Conservation (phyloP, 2,888 invertebrate species). For the Kuschelorhynchus macadamiae region DNA sequence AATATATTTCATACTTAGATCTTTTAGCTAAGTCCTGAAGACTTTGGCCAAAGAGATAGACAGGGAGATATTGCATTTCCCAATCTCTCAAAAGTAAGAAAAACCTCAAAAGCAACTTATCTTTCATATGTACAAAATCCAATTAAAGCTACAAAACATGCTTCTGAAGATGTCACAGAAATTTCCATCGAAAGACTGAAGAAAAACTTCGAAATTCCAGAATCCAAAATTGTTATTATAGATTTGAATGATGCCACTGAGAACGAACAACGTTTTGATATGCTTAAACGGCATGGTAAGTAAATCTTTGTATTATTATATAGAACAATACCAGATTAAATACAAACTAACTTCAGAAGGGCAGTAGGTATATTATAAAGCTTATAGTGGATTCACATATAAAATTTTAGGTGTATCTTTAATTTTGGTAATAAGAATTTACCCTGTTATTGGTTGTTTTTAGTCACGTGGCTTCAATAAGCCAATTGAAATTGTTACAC, state of each 20-base stretch:
- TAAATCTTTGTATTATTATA: background rate
- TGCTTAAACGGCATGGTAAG: slow-evolving; percentile 75
- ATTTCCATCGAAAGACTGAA: slow-evolving; percentile 59
- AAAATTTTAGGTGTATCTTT: too few species aligned
- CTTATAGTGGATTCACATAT: too few species aligned
- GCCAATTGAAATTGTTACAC: too few species aligned
- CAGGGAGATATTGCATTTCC: slow-evolving; percentile 66
- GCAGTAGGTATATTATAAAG: too few species aligned
- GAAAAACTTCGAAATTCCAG: slow-evolving; percentile 63
- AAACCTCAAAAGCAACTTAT: slow-evolving; percentile 69
- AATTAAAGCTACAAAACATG: slow-evolving; percentile 70
- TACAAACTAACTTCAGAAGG: too few species aligned
- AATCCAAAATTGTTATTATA: slow-evolving; percentile 72
- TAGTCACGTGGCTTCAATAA: too few species aligned
- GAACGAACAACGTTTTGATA: slow-evolving; percentile 71
- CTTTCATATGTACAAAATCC: slow-evolving; percentile 77
- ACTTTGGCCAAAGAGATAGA: slow-evolving; percentile 67
- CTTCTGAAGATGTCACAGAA: slow-evolving; percentile 64
- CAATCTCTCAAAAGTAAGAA: slow-evolving; percentile 65
- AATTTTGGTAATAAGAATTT: too few species aligned
- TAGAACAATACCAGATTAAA: too few species aligned
- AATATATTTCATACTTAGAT: slow-evolving; percentile 1
- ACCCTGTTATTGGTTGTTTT: too few species aligned
- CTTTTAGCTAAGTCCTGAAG: slow-evolving; percentile 69
- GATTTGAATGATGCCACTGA: slow-evolving; percentile 74